phyloP scores from a whole-genome alignment of 2,888 invertebrate species.

The Pseudanteris insignis region DNA sequence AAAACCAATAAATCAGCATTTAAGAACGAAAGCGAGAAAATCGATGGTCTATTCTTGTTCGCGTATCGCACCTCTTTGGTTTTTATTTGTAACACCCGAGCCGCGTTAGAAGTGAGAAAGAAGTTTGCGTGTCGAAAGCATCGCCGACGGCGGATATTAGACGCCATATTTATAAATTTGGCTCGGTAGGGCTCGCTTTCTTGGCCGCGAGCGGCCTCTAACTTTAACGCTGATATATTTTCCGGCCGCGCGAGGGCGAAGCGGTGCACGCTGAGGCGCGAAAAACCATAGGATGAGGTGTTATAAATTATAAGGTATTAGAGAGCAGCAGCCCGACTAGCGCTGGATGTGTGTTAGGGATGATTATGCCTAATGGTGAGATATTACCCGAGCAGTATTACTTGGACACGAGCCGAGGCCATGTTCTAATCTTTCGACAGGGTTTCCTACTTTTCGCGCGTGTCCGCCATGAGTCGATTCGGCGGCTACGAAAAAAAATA shows the following conservation, averaged over 20 bases:
- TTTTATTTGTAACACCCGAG: too few relatives aligned
- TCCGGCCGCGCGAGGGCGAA: conserved; percentile 46
- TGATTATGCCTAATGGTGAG: conserved; percentile 67
- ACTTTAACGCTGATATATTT: conserved; percentile 64
- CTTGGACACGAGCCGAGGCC: conserved; percentile 63
- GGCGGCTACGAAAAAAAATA: neutral
- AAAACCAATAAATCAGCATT: conserved; percentile 40
- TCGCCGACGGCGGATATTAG: conserved; percentile 49
- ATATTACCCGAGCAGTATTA: conserved; percentile 65
- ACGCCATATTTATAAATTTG: conserved; percentile 59
- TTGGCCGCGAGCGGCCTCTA: conserved; percentile 54
- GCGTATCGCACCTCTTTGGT: conserved; percentile 3
- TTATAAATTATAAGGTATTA: conserved; percentile 67
- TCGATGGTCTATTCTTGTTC: too few relatives aligned
- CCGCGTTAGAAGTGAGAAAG: conserved; percentile 1
- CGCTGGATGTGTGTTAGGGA: conserved; percentile 62
- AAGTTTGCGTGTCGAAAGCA: conserved; percentile 38
- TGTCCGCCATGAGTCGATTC: conserved; percentile 32
- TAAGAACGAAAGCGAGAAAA: conserved; percentile 36
- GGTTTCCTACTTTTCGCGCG: conserved; percentile 64
- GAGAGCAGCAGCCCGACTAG: conserved; percentile 53
- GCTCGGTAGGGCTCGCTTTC: conserved; percentile 51
- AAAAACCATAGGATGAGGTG: conserved; percentile 51
- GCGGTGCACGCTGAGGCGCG: conserved; percentile 46
- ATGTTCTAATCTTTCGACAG: conserved; percentile 67